Base-by-base conservation (phyloP, 2,113 vertebrate species). In the Pygoscelis adeliae region DNA sequence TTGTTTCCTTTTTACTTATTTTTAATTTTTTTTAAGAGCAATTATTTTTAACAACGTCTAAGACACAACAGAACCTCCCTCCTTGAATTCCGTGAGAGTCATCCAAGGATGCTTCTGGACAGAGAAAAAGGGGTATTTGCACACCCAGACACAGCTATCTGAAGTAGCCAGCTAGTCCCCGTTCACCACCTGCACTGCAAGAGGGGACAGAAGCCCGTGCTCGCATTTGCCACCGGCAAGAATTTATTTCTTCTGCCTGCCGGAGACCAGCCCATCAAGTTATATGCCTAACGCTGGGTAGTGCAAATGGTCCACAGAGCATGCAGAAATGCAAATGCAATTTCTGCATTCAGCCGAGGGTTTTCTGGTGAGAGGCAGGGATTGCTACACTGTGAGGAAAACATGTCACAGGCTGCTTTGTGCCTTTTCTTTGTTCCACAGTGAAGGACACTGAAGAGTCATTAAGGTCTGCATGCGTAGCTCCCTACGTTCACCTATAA, bases 311-410 rank as follows among this genome's bases (percentile, higher is more conserved):
- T 17, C 40, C 62, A 47, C 15, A 69, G 34, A 61, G 23, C 27
- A 40, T 6, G 46, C 15, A 90, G 63, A 86, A 96, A 92, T 22
- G 19, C 36, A 93, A 79, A 44, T 25, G 17, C 19, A 55, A 38
- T 70, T 90, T 77, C 50, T 80, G 17, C 2, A 0, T 49, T 83
- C 17, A 65, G 67, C 36, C 0, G 0, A 61, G 23, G 27, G 4
- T 7, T 58, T 95, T 83, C 46, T 62, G 46, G 38, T 42, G 38
- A 38, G 38, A 77, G n/a, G 32, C 8, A 49, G 25, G 10, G n/a
- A 66, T 44, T 46, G 58, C 53, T 73, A n/a, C 32, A 52, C 44
- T 61, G 42, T 65, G 34, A 72, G 58, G 25, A 47, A 92, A 89
- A 58, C 22, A 34, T 2, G 0, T 38, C 44, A 15, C 21, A 12